Percentiles rank a stretch among this genome's conserved stretches.
Evolutionary conservation across 2,113 vertebrate genomes (phyloP).

Genomic region (Epinephelus fuscoguttatus): DNA sequence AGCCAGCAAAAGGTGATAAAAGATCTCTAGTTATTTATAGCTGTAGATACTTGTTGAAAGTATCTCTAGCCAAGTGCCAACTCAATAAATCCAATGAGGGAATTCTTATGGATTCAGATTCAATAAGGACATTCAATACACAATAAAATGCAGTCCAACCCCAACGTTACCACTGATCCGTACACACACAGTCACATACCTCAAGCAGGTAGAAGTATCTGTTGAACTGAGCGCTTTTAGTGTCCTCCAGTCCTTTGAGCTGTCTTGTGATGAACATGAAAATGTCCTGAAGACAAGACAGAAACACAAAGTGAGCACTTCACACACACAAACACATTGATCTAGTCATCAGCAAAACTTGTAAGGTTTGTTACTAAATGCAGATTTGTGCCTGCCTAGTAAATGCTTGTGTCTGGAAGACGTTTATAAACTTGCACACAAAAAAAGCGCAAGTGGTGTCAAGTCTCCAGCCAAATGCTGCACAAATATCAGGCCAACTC

Average conservation of each 20-base stretch:
- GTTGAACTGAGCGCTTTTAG: slow-evolving; percentile 99
- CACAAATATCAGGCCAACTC: neutral
- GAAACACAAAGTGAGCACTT: neutral
- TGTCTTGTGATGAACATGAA: slow-evolving; percentile 99
- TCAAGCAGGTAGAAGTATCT: slow-evolving; percentile 99
- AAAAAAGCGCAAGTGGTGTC: neutral
- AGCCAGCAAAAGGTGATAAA: neutral
- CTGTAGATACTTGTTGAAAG: neutral
- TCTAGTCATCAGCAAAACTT: neutral
- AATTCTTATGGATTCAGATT: neutral
- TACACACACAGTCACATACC: slow-evolving; percentile 73
- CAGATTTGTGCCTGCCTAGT: neutral
- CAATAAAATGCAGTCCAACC: neutral
- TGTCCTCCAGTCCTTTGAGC: slow-evolving; percentile 98
- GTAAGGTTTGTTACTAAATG: neutral
- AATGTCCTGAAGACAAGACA: slow-evolving; percentile 90
- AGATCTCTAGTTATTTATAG: neutral
- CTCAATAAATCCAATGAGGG: neutral
- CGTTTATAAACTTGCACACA: neutral
- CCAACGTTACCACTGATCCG: neutral
- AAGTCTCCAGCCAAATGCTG: neutral
- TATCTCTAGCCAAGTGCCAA: neutral
- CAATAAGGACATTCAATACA: too few species aligned
- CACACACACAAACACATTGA: neutral
- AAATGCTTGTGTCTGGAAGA: neutral